phyloP scores from a whole-genome alignment of 2,797 vertebrate species.

The Pristis pectinata region DNA sequence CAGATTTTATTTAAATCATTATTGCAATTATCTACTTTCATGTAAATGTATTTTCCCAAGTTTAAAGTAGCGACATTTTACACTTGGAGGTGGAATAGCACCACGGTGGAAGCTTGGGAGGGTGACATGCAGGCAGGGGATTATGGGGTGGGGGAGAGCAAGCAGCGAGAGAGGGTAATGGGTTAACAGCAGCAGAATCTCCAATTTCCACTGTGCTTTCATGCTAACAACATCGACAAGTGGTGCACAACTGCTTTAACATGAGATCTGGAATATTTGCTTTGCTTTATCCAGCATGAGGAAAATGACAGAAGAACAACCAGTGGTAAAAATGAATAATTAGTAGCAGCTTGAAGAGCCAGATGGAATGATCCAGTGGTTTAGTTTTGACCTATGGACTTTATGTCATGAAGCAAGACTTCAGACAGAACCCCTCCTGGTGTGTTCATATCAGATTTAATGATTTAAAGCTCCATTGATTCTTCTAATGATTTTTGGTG shows the following conservation, averaged over 20 bases:
- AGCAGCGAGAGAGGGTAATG: not conserved
- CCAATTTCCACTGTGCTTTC: not conserved
- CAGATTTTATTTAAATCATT: not conserved
- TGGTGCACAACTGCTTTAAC: not conserved
- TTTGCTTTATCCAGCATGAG: not conserved
- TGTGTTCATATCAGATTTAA: not conserved
- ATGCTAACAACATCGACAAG: not conserved
- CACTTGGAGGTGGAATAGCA: not conserved
- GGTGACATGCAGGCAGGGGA: not conserved
- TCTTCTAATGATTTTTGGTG: not conserved
- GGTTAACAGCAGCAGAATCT: not conserved
- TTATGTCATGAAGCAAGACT: not conserved
- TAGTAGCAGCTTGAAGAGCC: not conserved
- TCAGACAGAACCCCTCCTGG: not conserved
- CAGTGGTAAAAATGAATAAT: not conserved
- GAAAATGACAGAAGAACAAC: not conserved
- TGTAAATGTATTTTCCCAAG: conserved; percentile 6
- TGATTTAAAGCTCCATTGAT: not conserved
- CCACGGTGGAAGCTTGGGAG: not conserved
- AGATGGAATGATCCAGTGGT: not conserved
- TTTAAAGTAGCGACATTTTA: conserved; percentile 25
- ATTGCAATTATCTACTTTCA: not conserved
- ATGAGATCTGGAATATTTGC: not conserved
- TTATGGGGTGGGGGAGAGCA: not conserved
- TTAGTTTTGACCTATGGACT: not conserved